A percentile compares a stretch with the other conserved stretches of the same genome.
Conservation (phyloP, 2,113 vertebrate genomes). For the Ploceus nigricollis region DNA sequence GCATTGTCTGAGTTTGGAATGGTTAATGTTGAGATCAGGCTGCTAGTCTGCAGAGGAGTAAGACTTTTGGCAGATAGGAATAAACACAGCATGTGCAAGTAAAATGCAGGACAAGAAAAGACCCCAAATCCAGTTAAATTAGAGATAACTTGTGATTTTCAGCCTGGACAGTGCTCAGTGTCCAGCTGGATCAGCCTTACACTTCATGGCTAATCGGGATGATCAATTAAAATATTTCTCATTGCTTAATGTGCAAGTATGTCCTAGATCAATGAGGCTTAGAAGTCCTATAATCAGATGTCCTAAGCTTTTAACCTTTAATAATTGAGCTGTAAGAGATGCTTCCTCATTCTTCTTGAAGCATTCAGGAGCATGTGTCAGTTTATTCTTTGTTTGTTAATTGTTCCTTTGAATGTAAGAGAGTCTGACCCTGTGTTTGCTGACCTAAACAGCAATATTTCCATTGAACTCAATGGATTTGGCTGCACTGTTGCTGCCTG, state of each 20-base stretch:
- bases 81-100: background rate
- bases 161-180: background rate
- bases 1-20: background rate
- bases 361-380: background rate
- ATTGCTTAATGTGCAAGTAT: background rate
- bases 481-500: background rate
- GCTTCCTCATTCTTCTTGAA: background rate
- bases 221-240: constrained; percentile 8
- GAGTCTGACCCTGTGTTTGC: background rate
- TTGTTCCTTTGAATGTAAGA: background rate
- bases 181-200: background rate
- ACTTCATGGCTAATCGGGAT: background rate
- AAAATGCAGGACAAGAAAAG: background rate
- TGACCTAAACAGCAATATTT: background rate
- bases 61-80: background rate
- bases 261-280: background rate
- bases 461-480: background rate
- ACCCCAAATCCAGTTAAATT: background rate
- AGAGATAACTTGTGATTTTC: background rate
- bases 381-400: background rate
- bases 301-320: background rate
- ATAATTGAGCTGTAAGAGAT: background rate
- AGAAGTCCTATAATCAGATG: background rate
- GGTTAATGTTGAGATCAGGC: background rate
- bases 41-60: background rate